Conservation (phyloP, 2,888 invertebrate species). For the Meiosimyza platycephala region DNA sequence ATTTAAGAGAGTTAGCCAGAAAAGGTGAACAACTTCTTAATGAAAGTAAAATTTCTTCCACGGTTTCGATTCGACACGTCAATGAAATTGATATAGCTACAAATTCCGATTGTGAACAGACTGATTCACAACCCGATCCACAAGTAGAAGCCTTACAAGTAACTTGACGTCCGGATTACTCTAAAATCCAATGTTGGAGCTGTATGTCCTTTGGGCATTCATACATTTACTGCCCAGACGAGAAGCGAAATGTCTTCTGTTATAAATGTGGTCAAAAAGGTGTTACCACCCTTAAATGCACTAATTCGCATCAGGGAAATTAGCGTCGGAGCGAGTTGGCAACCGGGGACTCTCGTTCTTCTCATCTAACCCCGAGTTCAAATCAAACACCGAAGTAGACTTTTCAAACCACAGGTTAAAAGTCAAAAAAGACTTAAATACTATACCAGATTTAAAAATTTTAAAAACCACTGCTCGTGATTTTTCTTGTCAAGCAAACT, state of each 20-base stretch:
- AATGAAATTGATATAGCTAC: constrained; percentile 2
- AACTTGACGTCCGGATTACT: background rate
- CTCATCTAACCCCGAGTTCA: constrained; percentile 15
- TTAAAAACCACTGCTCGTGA: constrained; percentile 3
- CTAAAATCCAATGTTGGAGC: constrained; percentile 22
- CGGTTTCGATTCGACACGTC: background rate
- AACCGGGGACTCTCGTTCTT: constrained; percentile 18
- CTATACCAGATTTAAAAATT: background rate
- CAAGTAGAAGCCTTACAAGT: constrained; percentile 10
- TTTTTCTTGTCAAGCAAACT: background rate
- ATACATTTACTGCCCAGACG: constrained; percentile 24
- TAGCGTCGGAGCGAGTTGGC: constrained; percentile 12
- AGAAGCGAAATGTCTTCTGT: constrained; percentile 4
- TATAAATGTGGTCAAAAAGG: constrained; percentile 8
- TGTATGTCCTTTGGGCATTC: constrained; percentile 21
- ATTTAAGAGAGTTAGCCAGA: background rate
- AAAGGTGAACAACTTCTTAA: background rate
- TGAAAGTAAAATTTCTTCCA: background rate
- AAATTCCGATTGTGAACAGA: background rate
- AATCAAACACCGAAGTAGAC: background rate
- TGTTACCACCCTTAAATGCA: background rate
- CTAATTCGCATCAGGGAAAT: constrained; percentile 18
- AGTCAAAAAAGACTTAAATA: background rate
- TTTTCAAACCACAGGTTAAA: background rate
- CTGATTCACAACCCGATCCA: background rate